These are phyloP conservation scores for Hafferia zeledoni DNA, from an alignment of 2,797 vertebrate genomes.

Conservation along the genomic window DNA sequence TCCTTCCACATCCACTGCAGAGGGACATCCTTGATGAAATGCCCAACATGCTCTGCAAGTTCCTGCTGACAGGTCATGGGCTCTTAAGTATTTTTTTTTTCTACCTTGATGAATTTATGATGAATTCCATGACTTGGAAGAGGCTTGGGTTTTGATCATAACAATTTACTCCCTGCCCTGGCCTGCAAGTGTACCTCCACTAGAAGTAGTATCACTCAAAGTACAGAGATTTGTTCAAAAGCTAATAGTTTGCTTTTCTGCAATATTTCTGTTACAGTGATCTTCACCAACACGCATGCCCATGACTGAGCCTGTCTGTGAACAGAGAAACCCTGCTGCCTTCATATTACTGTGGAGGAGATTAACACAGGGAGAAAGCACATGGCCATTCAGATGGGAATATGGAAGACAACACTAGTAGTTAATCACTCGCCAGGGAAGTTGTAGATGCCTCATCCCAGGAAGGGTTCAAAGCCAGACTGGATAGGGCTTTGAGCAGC, in stretches of 20 bases:
- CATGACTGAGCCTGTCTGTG: neutral
- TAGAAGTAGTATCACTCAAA: neutral
- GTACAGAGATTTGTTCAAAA: neutral
- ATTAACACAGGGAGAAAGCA: neutral
- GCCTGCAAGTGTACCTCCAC: rapidly evolving
- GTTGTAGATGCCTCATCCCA: neutral
- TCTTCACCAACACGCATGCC: neutral
- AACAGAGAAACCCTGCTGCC: neutral
- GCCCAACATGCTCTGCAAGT: neutral
- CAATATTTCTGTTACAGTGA: neutral
- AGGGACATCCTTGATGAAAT: neutral
- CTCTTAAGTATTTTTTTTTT: neutral
- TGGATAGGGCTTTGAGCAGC: neutral
- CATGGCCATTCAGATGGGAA: neutral
- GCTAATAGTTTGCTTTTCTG: neutral
- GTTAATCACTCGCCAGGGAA: neutral
- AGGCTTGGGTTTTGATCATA: neutral
- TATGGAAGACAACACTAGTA: neutral
- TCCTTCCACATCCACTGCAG: neutral
- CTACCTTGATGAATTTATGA: neutral
- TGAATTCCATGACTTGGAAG: neutral
- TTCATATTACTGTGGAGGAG: neutral
- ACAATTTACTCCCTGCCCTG: neutral
- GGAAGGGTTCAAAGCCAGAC: neutral
- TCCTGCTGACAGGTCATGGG: neutral